A percentile compares a stretch with the other conserved stretches of the same genome.
These are phyloP conservation scores for Neogale vison DNA, from an alignment of 2,113 vertebrate genomes.

Conservation along the genomic window DNA sequence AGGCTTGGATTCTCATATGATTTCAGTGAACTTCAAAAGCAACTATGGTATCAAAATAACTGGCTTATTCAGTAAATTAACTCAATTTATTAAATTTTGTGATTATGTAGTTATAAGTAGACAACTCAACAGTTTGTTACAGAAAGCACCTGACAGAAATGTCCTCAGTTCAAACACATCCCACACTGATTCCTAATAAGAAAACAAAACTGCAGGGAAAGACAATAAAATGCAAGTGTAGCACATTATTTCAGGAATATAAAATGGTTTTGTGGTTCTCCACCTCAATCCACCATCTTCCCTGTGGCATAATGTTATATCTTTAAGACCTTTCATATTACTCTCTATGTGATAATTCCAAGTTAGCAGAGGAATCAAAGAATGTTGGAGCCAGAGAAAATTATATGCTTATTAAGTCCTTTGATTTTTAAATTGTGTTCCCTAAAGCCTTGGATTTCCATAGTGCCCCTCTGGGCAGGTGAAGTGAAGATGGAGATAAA, in stretches of 20 bases:
- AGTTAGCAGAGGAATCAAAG: neutral
- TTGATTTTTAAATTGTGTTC: slow-evolving; percentile 1
- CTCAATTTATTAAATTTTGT: neutral
- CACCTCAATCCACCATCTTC: neutral
- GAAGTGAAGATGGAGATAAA: neutral
- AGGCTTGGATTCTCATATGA: neutral
- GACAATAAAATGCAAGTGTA: neutral
- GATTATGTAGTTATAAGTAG: neutral
- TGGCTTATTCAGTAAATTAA: slow-evolving; percentile 12
- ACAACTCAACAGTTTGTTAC: slow-evolving; percentile 23
- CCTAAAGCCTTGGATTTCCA: neutral
- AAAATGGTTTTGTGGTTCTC: neutral
- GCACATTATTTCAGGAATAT: slow-evolving; percentile 39
- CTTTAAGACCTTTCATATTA: neutral
- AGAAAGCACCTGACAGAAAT: slow-evolving; percentile 35
- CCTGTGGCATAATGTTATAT: neutral
- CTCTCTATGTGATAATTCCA: neutral
- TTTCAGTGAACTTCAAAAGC: slow-evolving; percentile 24
- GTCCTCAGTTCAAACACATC: slow-evolving; percentile 27
- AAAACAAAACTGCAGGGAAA: neutral
- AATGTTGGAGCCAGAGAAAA: neutral
- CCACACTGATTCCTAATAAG: neutral
- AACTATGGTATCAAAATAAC: slow-evolving; percentile 29
- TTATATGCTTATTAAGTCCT: neutral
- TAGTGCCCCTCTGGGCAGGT: neutral